These are phyloP conservation scores for Cordilura impudica DNA, from an alignment of 2,888 invertebrate species.

Conservation along the genomic window DNA sequence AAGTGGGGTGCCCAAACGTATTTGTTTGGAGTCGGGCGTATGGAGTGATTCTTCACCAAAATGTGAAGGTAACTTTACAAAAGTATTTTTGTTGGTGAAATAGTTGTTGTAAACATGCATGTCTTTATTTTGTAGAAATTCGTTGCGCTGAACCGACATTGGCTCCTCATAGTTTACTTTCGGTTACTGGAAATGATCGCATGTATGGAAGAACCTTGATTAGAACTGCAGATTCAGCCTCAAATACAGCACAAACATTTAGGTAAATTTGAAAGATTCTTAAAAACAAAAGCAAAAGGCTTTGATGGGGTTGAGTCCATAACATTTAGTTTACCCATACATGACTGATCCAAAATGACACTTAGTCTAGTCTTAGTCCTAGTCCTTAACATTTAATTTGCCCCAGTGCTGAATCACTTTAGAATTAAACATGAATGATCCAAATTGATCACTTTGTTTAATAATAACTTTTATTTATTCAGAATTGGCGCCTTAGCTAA, in stretches of 20 bases:
- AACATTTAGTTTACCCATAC: no score
- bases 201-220: conserved; percentile 91
- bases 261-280: conserved; percentile 77
- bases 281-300: neutral
- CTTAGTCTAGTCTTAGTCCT: no score
- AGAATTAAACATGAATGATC: no score
- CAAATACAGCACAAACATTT: conserved; percentile 86
- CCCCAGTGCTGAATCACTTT: no score
- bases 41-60: conserved; percentile 92
- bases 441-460: no score
- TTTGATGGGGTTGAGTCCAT: no score
- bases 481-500: conserved; percentile 89
- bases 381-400: no score
- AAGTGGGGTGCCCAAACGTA: conserved; percentile 85
- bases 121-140: conserved; percentile 82
- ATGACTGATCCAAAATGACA: no score
- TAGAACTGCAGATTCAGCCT: conserved; percentile 83
- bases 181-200: conserved; percentile 93
- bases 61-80: conserved; percentile 82
- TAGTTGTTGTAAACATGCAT: neutral
- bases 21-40: conserved; percentile 85
- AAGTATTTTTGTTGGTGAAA: neutral
- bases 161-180: conserved; percentile 90
- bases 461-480: no score
- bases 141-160: conserved; percentile 90